phyloP scores from a whole-genome alignment of 2,113 vertebrate species.

The Gnathonemus longibarbis region DNA sequence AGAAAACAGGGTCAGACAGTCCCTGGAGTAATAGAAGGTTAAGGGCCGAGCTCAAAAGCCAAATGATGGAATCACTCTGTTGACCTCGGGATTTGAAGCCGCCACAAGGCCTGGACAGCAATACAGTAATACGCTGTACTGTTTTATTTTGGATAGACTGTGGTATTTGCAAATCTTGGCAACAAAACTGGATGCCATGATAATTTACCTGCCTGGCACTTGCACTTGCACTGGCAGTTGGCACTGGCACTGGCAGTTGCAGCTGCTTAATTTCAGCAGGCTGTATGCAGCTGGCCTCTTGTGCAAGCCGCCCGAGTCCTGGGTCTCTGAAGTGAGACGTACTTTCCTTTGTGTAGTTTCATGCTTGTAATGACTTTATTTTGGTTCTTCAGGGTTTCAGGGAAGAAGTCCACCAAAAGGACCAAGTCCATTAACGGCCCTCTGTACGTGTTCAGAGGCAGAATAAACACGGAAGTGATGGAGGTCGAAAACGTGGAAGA shows the following conservation, averaged over 20 bases:
- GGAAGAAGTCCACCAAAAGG: slow-evolving; percentile 90
- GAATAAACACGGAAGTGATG: slow-evolving; percentile 99
- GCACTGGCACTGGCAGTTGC: neutral
- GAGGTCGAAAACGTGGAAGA: slow-evolving; percentile 98
- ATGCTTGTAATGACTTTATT: slow-evolving; percentile 13
- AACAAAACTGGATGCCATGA: too few relatives aligned
- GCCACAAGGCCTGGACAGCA: too few relatives aligned
- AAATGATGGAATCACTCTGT: too few relatives aligned
- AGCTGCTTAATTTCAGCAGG: slow-evolving; percentile 20
- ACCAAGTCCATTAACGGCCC: slow-evolving; percentile 95
- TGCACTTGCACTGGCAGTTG: too few relatives aligned
- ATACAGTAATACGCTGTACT: too few relatives aligned
- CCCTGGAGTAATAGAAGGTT: too few relatives aligned
- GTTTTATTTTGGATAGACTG: too few relatives aligned
- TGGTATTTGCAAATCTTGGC: too few relatives aligned
- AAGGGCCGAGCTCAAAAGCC: too few relatives aligned
- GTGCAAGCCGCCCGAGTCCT: neutral
- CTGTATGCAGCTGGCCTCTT: neutral
- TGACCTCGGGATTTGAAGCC: too few relatives aligned
- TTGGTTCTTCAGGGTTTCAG: slow-evolving; percentile 74
- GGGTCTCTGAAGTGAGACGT: neutral
- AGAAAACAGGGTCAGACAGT: too few relatives aligned
- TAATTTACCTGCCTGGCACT: too few relatives aligned
- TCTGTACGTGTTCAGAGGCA: slow-evolving; percentile 89
- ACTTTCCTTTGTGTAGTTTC: neutral